phyloP scores from a whole-genome alignment of 2,113 vertebrate genomes.

The Ptilonorhynchus violaceus region DNA sequence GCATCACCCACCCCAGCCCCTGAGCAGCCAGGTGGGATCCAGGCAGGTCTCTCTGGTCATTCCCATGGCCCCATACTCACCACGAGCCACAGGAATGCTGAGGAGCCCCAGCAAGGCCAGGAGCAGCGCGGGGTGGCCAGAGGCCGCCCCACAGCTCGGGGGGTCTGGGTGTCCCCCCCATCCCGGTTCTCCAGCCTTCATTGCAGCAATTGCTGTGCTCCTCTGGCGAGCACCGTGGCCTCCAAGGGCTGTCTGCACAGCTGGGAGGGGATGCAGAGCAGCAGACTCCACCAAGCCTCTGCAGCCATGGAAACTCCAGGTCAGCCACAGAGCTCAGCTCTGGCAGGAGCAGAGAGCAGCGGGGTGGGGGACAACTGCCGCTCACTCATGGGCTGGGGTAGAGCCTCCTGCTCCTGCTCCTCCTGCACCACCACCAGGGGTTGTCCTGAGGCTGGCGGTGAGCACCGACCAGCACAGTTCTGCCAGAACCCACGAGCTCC shows the following conservation, averaged over 20 bases:
- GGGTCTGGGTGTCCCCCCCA: fast-evolving
- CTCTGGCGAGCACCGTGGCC: fast-evolving
- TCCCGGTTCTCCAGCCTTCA: background rate
- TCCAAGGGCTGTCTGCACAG: background rate
- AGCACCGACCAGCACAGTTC: background rate
- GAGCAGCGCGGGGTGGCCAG: fast-evolving
- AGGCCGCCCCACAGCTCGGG: background rate
- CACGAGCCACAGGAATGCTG: fast-evolving
- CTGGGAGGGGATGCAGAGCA: background rate
- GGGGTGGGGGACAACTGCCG: background rate
- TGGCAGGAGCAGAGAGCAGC: background rate
- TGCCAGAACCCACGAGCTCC: background rate
- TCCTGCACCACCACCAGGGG: background rate
- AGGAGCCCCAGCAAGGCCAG: conserved; percentile 24
- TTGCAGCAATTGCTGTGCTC: background rate
- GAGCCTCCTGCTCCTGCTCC: background rate
- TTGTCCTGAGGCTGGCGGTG: fast-evolving
- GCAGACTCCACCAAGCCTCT: background rate
- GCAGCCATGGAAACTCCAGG: background rate
- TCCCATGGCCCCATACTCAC: background rate
- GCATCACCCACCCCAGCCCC: background rate
- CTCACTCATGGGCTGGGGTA: background rate
- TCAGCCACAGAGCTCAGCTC: background rate
- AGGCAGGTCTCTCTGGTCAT: background rate
- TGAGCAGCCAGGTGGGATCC: background rate